Evolutionary conservation across 2,888 invertebrate species (phyloP).

Genomic region (Microplitis manilae): DNA sequence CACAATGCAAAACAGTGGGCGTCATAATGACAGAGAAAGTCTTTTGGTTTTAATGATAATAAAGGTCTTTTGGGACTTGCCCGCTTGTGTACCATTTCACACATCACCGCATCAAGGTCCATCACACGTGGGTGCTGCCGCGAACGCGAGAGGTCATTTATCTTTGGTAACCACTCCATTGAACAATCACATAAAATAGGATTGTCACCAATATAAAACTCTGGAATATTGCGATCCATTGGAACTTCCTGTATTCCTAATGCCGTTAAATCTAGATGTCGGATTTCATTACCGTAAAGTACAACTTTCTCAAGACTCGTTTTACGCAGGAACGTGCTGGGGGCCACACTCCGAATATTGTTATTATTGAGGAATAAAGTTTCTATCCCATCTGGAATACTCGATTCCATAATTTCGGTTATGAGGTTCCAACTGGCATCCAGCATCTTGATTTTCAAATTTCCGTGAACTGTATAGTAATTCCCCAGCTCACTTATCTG

Average conservation of each 20-base stretch:
- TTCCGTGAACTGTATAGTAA: slow-evolving; percentile 79
- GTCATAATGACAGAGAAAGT: slow-evolving; percentile 87
- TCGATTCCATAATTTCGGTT: slow-evolving; percentile 78
- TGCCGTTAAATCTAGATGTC: slow-evolving; percentile 81
- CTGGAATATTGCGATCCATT: slow-evolving; percentile 80
- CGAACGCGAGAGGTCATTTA: slow-evolving; percentile 82
- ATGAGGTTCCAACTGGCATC: slow-evolving; percentile 84
- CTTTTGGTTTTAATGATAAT: slow-evolving; percentile 80
- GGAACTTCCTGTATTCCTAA: slow-evolving; percentile 79
- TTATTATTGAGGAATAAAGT: slow-evolving; percentile 84
- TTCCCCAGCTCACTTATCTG: slow-evolving; percentile 83
- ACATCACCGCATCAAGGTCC: slow-evolving; percentile 85
- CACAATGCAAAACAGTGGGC: slow-evolving; percentile 89
- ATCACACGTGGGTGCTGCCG: slow-evolving; percentile 85
- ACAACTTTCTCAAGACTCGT: slow-evolving; percentile 83
- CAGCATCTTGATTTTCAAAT: slow-evolving; percentile 81
- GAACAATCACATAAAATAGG: slow-evolving; percentile 89
- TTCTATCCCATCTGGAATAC: slow-evolving; percentile 83
- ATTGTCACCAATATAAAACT: slow-evolving; percentile 87
- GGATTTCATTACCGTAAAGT: slow-evolving; percentile 82
- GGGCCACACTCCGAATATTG: slow-evolving; percentile 79
- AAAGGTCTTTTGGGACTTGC: slow-evolving; percentile 77
- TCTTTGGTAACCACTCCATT: slow-evolving; percentile 88
- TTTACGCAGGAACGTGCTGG: slow-evolving; percentile 81
- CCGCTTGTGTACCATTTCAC: slow-evolving; percentile 81